Conservation (phyloP, 2,888 invertebrate species). For the Syritta pipiens region DNA sequence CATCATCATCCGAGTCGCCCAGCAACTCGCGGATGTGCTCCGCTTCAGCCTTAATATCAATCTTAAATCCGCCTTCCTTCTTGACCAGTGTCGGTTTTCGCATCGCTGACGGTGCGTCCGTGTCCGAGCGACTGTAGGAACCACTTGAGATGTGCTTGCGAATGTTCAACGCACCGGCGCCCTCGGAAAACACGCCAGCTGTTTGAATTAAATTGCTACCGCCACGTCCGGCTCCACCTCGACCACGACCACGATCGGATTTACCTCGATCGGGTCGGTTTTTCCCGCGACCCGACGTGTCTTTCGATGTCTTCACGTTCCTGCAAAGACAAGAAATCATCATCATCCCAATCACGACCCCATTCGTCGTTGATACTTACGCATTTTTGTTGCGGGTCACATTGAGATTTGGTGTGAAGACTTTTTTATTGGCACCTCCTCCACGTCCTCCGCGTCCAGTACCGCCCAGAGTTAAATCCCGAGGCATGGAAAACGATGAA, state of each 20-base stretch:
- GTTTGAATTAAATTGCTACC: conserved; percentile 76
- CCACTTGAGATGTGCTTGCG: conserved; percentile 71
- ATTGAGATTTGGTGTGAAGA: conserved; percentile 83
- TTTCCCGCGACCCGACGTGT: conserved; percentile 73
- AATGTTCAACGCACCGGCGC: conserved; percentile 75
- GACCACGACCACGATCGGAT: conserved; percentile 70
- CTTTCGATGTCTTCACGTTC: conserved; percentile 78
- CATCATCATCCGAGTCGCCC: conserved; percentile 75
- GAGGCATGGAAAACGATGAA: conserved; percentile 81
- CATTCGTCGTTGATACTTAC: too few species aligned
- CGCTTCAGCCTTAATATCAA: conserved; percentile 74
- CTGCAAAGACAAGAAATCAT: too few species aligned
- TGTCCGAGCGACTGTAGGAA: conserved; percentile 71
- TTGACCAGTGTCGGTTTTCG: conserved; percentile 73
- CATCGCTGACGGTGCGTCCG: conserved; percentile 73
- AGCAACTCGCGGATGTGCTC: conserved; percentile 74
- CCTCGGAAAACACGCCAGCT: conserved; percentile 78
- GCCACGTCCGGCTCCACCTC: conserved; percentile 69
- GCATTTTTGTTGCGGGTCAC: conserved; percentile 82
- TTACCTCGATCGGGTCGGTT: conserved; percentile 73
- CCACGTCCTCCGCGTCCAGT: conserved; percentile 65
- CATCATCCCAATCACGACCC: too few species aligned
- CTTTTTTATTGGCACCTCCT: conserved; percentile 80
- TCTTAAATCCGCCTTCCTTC: conserved; percentile 72
- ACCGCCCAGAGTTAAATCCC: conserved; percentile 82